A percentile compares a stretch with the other conserved stretches of the same genome.
Evolutionary conservation across 64 coral and sea anemone species (phyloP).

Genomic region (Montipora efflorescens): DNA sequence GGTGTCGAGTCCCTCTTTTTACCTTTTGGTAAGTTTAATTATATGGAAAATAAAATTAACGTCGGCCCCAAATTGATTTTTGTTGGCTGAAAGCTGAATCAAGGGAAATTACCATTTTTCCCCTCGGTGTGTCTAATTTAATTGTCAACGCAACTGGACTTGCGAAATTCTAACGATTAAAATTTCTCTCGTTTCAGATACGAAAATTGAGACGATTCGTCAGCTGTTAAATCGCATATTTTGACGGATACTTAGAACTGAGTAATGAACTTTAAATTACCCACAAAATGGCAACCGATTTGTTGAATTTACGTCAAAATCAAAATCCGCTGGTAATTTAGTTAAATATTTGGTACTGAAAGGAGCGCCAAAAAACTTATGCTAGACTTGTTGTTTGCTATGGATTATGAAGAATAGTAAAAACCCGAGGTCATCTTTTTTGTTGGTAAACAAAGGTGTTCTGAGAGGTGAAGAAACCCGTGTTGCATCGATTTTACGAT

Average conservation of each 20-base stretch:
- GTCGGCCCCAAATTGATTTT: slow-evolving; percentile 6
- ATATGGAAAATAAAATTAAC: not conserved
- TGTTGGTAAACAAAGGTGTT: too few relatives aligned
- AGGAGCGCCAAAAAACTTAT: too few relatives aligned
- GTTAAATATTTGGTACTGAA: not conserved
- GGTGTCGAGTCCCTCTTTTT: too few relatives aligned
- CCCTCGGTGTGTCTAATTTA: not conserved
- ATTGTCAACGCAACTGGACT: not conserved
- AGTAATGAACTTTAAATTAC: slow-evolving; percentile 17
- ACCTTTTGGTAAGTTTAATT: not conserved
- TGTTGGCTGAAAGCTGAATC: not conserved
- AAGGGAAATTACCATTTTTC: not conserved
- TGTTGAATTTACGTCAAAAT: slow-evolving; percentile 1
- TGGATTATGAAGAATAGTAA: too few relatives aligned
- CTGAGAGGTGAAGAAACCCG: too few relatives aligned
- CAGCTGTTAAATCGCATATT: not conserved
- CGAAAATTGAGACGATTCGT: slow-evolving; percentile 12
- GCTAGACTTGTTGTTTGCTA: too few relatives aligned
- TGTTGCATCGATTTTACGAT: too few relatives aligned
- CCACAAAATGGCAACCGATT: not conserved
- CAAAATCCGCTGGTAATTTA: not conserved
- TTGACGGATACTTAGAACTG: slow-evolving; percentile 19
- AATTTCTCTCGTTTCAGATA: not conserved
- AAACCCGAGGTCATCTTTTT: too few relatives aligned
- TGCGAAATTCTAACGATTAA: not conserved